These are phyloP conservation scores for Arctopsyche grandis DNA, from an alignment of 1,140 invertebrate genomes.

Conservation along the genomic window DNA sequence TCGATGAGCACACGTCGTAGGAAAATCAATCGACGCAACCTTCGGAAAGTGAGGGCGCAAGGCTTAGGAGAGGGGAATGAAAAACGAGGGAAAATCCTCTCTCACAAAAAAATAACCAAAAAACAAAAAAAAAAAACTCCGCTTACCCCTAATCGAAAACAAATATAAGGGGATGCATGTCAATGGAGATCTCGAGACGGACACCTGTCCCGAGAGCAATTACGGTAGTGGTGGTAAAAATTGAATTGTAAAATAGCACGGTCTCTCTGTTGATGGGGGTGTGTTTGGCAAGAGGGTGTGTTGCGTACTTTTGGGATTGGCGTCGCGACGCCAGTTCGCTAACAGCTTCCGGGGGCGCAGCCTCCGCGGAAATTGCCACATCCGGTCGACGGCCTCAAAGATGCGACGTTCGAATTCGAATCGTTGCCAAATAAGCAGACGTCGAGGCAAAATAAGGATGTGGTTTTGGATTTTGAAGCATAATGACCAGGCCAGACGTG, in stretches of 20 bases:
- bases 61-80: no score
- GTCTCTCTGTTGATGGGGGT: no score
- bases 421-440: background rate
- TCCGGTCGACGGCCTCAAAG: background rate
- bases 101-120: background rate
- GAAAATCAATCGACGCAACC: no score
- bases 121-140: background rate
- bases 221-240: background rate
- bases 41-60: no score
- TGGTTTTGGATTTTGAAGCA: background rate
- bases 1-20: no score
- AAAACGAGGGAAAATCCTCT: no score
- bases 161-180: constrained; percentile 45
- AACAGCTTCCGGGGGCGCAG: background rate
- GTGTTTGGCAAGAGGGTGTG: no score
- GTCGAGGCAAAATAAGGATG: background rate
- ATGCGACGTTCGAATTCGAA: background rate
- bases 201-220: constrained; percentile 8
- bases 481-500: background rate
- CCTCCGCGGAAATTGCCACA: background rate
- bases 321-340: background rate
- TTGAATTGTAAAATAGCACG: no score
- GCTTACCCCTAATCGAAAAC: constrained; percentile 50
- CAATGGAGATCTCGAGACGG: constrained; percentile 37
- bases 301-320: no score